Evolutionary conservation across 2,113 vertebrate species (phyloP).

Genomic region (Uropsilus gracilis): DNA sequence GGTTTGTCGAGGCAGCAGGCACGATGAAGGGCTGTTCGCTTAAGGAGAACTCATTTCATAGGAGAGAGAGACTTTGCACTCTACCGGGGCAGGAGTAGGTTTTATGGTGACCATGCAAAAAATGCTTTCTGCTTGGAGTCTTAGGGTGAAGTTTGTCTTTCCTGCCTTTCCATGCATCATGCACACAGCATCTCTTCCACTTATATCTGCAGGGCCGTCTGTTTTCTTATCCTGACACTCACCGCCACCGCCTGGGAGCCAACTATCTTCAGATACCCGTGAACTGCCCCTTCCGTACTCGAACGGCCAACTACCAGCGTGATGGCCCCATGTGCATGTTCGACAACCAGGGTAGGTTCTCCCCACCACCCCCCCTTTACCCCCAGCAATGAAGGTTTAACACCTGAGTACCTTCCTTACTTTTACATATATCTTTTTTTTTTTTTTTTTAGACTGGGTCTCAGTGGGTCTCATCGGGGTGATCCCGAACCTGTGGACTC

Average conservation of each 20-base stretch:
- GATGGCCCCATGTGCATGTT: slow-evolving; percentile 95
- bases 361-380: too few species aligned
- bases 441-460: too few species aligned
- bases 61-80: not conserved
- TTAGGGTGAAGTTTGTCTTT: not conserved
- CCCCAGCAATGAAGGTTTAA: not conserved
- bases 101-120: not conserved
- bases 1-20: not conserved
- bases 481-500: too few species aligned
- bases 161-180: too few species aligned
- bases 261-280: slow-evolving; percentile 98
- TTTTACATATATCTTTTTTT: not conserved
- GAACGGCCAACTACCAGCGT: slow-evolving; percentile 95
- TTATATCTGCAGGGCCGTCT: slow-evolving; percentile 91
- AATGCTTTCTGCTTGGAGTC: too few species aligned
- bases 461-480: too few species aligned
- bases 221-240: slow-evolving; percentile 96
- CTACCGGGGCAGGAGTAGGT: not conserved
- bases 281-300: slow-evolving; percentile 94
- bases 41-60: not conserved
- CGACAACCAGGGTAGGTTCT: slow-evolving; percentile 93
- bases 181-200: not conserved
- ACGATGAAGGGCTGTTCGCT: not conserved
- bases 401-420: not conserved
- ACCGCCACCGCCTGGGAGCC: slow-evolving; percentile 94